Percentiles rank a stretch among this genome's conserved stretches.
These are phyloP conservation scores for Terrapene triunguis DNA, from an alignment of 2,113 vertebrate genomes.

Conservation along the genomic window DNA sequence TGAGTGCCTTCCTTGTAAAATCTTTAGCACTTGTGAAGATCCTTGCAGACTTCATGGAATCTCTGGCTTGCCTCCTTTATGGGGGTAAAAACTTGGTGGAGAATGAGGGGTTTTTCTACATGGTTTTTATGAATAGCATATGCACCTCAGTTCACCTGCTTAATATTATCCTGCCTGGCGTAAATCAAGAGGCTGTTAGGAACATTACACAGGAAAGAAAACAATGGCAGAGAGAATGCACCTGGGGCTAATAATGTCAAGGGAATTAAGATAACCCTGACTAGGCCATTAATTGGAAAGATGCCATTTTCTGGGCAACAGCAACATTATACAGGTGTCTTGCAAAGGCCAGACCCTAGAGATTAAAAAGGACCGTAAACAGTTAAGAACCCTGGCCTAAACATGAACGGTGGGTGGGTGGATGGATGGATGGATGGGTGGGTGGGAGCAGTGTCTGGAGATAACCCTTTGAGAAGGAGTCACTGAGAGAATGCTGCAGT, in stretches of 20 bases:
- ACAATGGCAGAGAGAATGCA: not conserved
- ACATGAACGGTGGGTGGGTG: not conserved
- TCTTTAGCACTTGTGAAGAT: not conserved
- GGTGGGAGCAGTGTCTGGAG: not conserved
- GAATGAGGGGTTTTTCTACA: not conserved
- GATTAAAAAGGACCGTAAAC: not conserved
- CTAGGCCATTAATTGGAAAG: not conserved
- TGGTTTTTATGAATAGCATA: not conserved
- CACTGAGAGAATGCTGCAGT: not conserved
- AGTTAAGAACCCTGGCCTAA: not conserved
- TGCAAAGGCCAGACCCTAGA: not conserved
- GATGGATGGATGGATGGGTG: no score
- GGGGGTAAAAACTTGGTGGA: not conserved
- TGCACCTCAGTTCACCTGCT: not conserved
- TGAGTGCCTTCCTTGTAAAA: not conserved
- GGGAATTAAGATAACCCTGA: not conserved
- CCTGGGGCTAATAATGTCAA: not conserved
- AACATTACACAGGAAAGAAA: not conserved
- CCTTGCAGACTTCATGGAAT: not conserved
- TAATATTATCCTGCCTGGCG: not conserved
- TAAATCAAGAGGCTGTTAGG: not conserved
- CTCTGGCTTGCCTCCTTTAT: not conserved
- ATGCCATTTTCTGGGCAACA: not conserved
- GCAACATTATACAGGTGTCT: not conserved
- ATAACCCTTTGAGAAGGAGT: not conserved